Conservation (phyloP, 2,113 vertebrate species). For the Oriolus oriolus region DNA sequence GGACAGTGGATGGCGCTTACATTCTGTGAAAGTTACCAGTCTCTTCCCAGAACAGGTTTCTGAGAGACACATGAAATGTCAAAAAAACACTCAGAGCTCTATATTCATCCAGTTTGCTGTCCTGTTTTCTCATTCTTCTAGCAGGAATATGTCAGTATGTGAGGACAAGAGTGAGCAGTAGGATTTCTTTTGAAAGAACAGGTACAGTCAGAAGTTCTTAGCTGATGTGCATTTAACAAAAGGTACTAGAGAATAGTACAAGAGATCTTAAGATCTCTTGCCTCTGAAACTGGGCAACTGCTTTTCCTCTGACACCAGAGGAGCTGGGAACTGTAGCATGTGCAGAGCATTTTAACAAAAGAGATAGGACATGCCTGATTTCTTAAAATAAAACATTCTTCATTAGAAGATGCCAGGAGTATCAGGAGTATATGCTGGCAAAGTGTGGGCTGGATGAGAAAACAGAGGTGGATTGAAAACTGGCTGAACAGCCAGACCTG, state of each 20-base stretch:
- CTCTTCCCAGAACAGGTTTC: neutral
- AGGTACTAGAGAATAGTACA: neutral
- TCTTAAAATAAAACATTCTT: neutral
- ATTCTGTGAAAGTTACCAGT: neutral
- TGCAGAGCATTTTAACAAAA: neutral
- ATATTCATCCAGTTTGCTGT: neutral
- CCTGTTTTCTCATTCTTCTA: neutral
- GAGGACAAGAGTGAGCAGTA: neutral
- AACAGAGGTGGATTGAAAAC: neutral
- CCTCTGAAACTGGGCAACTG: neutral
- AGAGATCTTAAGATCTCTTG: neutral
- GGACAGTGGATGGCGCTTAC: neutral
- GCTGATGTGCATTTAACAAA: neutral
- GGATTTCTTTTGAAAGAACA: neutral
- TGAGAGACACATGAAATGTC: neutral
- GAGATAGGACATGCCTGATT: neutral
- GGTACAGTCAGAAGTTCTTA: neutral
- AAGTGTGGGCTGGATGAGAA: neutral
- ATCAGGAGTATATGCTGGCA: neutral
- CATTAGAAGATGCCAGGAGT: neutral
- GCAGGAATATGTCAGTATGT: neutral
- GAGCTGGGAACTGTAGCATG: neutral
- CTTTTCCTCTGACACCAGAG: neutral
- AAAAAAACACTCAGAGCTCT: neutral
- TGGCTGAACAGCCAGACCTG: neutral